Base-by-base conservation (phyloP, 2,113 vertebrate genomes). In the Podarcis raffonei region DNA sequence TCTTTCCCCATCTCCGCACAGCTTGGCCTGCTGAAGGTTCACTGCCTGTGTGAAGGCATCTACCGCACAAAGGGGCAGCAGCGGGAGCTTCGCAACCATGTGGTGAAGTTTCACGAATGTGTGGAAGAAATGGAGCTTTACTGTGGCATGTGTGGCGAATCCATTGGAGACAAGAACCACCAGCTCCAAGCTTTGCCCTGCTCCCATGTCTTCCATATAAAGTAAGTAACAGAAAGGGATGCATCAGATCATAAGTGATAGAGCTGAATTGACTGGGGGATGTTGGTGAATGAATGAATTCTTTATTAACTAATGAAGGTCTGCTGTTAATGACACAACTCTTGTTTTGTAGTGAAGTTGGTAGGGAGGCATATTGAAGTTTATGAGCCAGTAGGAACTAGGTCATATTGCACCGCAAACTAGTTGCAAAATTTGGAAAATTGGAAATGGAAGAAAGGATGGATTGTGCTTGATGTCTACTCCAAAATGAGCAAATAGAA, bases 71-170 rank as follows among this genome's bases (percentile, higher is more conserved):
- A 95, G 80, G 98, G 97, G 84, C 97, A 98, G 95, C 98, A 99
- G 93, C 97, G 91, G 0, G 97, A 99, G 95, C 91, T 99, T 89
- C 97, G 98, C 2, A 96, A 98, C 85, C 98, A 99, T 0, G 98
- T 99, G 1, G 99, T 99, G 92, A 98, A 98, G 95, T 99, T 99
- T 97, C 98, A 99, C 6, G 98, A 99, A 93, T 99, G 98, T 0
- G 98, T 99, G 81, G 99, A 99, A 95, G 99, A 99, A 96, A 98
- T 98, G 85, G 99, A 99, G 96, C 98, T 99, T 25, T 99, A 99
- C 97, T 99, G 99, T 11, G 99, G 99, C 94, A 98, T 99, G 97
- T 99, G 99, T 12, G 99, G 99, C 2, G 99, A 99, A 96, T 98
- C 99, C 93, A 99, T 99, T 0, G 99, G 99, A 35, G 99, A 99